phyloP scores from a whole-genome alignment of 2,113 vertebrate species.

The Dunckerocampus dactyliophorus region DNA sequence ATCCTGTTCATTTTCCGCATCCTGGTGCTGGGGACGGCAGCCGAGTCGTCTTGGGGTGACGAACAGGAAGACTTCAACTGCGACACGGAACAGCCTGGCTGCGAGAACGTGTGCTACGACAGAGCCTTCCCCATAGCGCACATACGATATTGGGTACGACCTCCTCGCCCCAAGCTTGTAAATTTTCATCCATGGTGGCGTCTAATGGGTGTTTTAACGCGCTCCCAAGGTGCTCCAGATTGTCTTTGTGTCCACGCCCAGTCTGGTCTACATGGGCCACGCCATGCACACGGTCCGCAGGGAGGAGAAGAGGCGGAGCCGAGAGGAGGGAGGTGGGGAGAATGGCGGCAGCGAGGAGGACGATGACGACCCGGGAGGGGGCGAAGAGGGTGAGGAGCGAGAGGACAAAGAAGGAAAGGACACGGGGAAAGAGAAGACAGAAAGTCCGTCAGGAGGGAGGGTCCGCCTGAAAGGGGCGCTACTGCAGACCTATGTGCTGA shows the following conservation, averaged over 20 bases:
- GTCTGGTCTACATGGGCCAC: constrained; percentile 92
- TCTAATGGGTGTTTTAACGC: background rate
- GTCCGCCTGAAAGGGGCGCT: constrained; percentile 80
- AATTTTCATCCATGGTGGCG: no score
- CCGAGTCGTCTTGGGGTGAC: constrained; percentile 94
- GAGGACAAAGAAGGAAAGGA: constrained; percentile 65
- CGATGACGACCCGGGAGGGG: constrained; percentile 61
- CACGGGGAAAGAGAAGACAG: constrained; percentile 57
- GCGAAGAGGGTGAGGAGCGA: constrained; percentile 17
- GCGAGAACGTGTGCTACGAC: constrained; percentile 94
- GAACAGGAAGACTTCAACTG: constrained; percentile 95
- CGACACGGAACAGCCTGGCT: constrained; percentile 87
- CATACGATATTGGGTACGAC: constrained; percentile 84
- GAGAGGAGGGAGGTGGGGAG: constrained; percentile 61
- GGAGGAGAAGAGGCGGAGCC: constrained; percentile 83
- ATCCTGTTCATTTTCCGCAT: constrained; percentile 97
- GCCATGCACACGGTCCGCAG: constrained; percentile 88
- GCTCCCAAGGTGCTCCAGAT: constrained; percentile 85
- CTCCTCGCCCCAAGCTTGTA: background rate
- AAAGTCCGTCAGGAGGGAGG: constrained; percentile 23
- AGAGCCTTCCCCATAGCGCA: constrained; percentile 95
- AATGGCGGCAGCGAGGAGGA: constrained; percentile 48
- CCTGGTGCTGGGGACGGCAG: constrained; percentile 92
- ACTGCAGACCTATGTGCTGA: constrained; percentile 87
- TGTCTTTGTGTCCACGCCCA: constrained; percentile 94